A percentile compares a stretch with the other conserved stretches of the same genome.
phyloP scores from a whole-genome alignment of 2,797 vertebrate genomes.

The Peromyscus melanophrys region DNA sequence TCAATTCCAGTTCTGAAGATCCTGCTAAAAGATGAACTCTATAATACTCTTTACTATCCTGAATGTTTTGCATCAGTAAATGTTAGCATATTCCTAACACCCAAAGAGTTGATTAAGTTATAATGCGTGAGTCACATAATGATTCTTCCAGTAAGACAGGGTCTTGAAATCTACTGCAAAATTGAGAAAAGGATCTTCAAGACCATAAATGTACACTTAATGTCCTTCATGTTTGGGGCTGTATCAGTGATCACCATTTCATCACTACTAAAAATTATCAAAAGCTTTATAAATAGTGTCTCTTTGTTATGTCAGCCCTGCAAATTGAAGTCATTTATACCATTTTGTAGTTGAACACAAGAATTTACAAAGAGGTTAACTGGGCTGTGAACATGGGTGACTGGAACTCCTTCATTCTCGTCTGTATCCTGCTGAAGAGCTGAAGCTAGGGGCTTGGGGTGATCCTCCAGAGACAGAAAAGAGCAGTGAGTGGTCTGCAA shows the following conservation, averaged over 20 bases:
- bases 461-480: neutral
- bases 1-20: slow-evolving; percentile 68
- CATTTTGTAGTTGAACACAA: neutral
- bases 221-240: neutral
- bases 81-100: neutral
- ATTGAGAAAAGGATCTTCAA: neutral
- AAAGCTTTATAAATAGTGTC: neutral
- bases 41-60: neutral
- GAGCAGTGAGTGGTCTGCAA: neutral
- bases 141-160: slow-evolving; percentile 40
- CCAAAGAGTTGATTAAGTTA: neutral
- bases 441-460: neutral
- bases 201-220: neutral
- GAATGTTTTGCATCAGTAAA: neutral
- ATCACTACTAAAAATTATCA: neutral
- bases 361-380: neutral
- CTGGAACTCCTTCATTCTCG: neutral
- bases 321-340: neutral
- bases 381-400: neutral
- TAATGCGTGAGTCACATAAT: slow-evolving; percentile 14
- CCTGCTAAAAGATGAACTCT: neutral
- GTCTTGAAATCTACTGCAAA: slow-evolving; percentile 23
- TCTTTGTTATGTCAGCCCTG: neutral
- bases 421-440: neutral
- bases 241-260: neutral